Evolutionary conservation across 2,888 invertebrate genomes (phyloP), one percentile per base, ranked within the genome.

Genomic region (Orthonychiurus folsomi): DNA sequence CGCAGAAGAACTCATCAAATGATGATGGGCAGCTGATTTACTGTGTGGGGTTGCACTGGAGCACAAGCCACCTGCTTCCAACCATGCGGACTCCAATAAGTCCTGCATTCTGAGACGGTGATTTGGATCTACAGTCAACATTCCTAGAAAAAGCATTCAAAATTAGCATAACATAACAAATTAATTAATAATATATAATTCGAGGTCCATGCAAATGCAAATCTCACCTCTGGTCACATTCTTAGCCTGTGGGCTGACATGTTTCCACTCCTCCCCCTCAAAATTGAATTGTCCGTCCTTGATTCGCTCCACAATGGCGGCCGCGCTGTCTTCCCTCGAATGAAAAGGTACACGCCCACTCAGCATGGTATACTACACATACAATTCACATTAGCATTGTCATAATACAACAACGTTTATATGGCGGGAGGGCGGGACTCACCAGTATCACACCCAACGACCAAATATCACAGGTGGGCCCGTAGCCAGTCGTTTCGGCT

Each of bases 391-490:
- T 27, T 27, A 59, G 48, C 37, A 9, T 37, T n/a, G n/a, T n/a
- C n/a, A 48, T 48, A 48, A 48, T 48, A 48, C 15, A n/a, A 48
- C n/a, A 48, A 48, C 48, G 48, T n/a, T 48, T n/a, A 47, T 63
- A n/a, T n/a, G n/a, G n/a, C n/a, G n/a, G n/a, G n/a, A n/a, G n/a
- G n/a, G n/a, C n/a, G n/a, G n/a, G 20, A 75, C 82, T 80, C 72
- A 87, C 87, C 76, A 94, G 80, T 69, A 95, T 90, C 1, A 94
- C 94, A 0, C 97, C 97, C 0, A 97, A 81, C 71, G 93, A 92
- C 93, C 96, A 97, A 64, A 95, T 80, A 80, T 97, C 97, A 80
- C 94, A 94, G 74, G 89, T 87, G 76, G 93, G 88, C 69, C 92
- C 90, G 79, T 96, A 96, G 28, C 88, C 69, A 58, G 64, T 62